Base-by-base conservation (phyloP, 2,888 invertebrate species). In the Drosophila nr. perissopoda region DNA sequence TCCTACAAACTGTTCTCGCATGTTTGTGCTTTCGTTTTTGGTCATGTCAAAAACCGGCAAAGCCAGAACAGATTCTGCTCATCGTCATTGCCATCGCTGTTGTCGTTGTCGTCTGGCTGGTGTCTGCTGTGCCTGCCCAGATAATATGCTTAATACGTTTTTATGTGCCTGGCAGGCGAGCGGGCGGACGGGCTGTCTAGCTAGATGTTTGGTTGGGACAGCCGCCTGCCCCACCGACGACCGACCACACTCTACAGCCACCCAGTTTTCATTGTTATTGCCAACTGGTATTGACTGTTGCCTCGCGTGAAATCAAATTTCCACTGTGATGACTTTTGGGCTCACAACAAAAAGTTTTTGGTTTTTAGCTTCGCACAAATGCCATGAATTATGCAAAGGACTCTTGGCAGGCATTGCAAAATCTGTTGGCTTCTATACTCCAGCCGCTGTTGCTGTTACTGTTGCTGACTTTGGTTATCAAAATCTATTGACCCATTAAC, bases 131-230 rank as follows among this genome's bases (percentile, higher is more conserved):
- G 77, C 73, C 75, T 78, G 86, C 75, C 82, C 76, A 88, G 87
- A 87, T 87, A 90, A 87, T 87, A 84, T 83, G 90, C 87, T 86
- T 90, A 90, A 87, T 89, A 88, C 87, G 89, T 90, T 90, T 88
- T 87, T 89, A 89, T 86, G 90, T 80, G 86, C 71, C 72, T 67
- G 72, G 64, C 80, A 64, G 69, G 52, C 73, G 38, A 54, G n/a
- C 58, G 45, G 38, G 4, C 31, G 49, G 51, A 8, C 27, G 60
- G 51, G 52, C 61, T 64, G 40, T 25, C 45, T 25, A 38, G 42
- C 40, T 45, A 67, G 42, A 42, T 29, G 21, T 11, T 42, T 42
- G 42, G 42, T 8, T 21, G 11, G 21, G 21, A 42, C 42, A 42
- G 21, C 54, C 36, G 27, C 4, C 10, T 11, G 18, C 34, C 1